Evolutionary conservation across 2,113 vertebrate genomes (phyloP).

Genomic region (Gracilinanus agilis): DNA sequence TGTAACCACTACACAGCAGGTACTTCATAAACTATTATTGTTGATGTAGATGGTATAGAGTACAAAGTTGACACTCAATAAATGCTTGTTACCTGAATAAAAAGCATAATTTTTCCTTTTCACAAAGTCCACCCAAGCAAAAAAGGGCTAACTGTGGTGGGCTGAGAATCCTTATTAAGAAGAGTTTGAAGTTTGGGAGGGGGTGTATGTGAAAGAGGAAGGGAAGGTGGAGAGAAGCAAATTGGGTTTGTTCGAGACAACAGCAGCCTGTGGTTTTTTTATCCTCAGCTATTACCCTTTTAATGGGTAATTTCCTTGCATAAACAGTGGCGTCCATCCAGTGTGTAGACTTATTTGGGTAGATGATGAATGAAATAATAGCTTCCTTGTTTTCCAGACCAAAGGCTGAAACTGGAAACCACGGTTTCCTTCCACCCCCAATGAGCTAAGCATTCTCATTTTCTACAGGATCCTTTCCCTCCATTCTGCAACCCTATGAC

Average conservation of each 20-base stretch:
- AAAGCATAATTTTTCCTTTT: background rate
- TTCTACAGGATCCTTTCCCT: background rate
- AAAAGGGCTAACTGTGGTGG: background rate
- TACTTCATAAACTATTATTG: background rate
- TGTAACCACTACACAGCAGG: background rate
- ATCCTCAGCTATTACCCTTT: conserved; percentile 62
- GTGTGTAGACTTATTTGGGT: conserved; percentile 44
- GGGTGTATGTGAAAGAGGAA: background rate
- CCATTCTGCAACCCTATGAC: background rate
- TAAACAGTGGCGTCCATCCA: conserved; percentile 60
- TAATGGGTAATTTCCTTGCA: conserved; percentile 65
- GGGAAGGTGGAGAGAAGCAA: conserved; percentile 18
- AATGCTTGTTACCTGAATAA: background rate
- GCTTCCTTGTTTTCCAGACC: conserved; percentile 33
- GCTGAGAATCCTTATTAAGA: conserved; percentile 56
- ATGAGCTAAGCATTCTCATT: background rate
- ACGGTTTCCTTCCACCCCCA: background rate
- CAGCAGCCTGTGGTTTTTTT: conserved; percentile 22
- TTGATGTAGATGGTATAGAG: background rate
- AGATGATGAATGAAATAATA: conserved; percentile 69
- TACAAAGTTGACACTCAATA: background rate
- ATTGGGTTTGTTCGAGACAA: conserved; percentile 52
- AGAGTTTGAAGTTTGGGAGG: background rate
- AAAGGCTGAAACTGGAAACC: conserved; percentile 60
- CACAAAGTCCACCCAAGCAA: conserved; percentile 43